A percentile compares a stretch with the other conserved stretches of the same genome.
Evolutionary conservation across 1,140 invertebrate genomes (phyloP).

Genomic region (Drosophila azteca): DNA sequence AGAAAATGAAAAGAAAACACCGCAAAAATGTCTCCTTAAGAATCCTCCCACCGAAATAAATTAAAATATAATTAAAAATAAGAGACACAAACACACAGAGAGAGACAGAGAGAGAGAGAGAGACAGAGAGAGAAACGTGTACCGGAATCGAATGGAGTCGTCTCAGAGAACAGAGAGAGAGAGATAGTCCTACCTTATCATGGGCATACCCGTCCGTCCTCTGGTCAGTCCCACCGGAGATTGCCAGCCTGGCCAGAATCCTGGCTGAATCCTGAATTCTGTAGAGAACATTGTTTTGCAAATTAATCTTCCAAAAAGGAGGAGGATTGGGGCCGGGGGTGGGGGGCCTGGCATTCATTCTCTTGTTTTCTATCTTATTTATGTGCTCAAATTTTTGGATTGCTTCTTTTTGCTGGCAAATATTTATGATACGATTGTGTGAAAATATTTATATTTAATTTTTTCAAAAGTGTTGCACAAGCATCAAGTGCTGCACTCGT

Average conservation of each 20-base stretch:
- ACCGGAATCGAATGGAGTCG: constrained; percentile 38
- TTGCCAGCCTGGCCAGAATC: constrained; percentile 32
- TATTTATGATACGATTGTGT: constrained; percentile 56
- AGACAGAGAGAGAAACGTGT: constrained; percentile 19
- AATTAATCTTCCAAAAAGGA: constrained; percentile 56
- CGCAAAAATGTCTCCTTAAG: constrained; percentile 40
- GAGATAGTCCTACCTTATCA: too few relatives aligned
- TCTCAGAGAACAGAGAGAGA: too few relatives aligned
- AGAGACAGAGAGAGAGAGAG: constrained; percentile 11
- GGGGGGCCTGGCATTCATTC: background rate
- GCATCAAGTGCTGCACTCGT: background rate
- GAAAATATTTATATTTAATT: constrained; percentile 74
- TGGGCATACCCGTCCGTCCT: background rate
- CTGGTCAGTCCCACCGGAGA: constrained; percentile 36
- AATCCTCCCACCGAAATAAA: constrained; percentile 44
- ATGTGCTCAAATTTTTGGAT: constrained; percentile 34
- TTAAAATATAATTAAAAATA: constrained; percentile 57
- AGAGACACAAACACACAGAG: background rate
- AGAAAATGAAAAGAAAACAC: constrained; percentile 75
- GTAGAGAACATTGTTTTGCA: constrained; percentile 56
- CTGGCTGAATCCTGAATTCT: constrained; percentile 28
- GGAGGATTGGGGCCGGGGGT: background rate
- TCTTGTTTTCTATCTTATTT: constrained; percentile 40
- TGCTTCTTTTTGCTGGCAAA: constrained; percentile 58
- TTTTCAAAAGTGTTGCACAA: constrained; percentile 47